A percentile compares a stretch with the other conserved stretches of the same genome.
Evolutionary conservation across 2,113 vertebrate genomes (phyloP).

Genomic region (Rhinoptilus africanus): DNA sequence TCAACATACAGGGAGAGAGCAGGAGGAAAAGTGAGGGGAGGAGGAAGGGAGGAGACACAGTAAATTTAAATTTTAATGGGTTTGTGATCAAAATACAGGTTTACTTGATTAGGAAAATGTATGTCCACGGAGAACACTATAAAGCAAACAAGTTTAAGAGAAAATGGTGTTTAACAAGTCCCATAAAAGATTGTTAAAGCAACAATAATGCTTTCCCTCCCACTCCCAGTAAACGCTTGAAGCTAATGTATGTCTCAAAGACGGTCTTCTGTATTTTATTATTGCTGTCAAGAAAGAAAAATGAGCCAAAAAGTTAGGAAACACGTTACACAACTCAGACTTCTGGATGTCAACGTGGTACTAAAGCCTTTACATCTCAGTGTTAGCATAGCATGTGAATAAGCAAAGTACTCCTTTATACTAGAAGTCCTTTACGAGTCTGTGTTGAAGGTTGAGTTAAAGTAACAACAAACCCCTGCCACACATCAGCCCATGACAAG

Average conservation of each 20-base stretch:
- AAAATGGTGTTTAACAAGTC: background rate
- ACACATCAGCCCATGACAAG: background rate
- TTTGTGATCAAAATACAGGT: background rate
- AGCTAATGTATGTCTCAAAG: background rate
- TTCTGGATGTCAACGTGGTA: accelerated
- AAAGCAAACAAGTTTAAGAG: background rate
- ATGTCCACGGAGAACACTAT: background rate
- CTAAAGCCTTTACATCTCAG: background rate
- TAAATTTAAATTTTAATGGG: background rate
- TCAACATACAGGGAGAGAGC: background rate
- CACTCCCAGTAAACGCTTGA: background rate
- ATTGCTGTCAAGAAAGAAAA: background rate
- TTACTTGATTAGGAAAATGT: background rate
- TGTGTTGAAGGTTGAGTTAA: background rate
- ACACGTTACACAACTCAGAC: background rate
- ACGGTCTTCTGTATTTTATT: background rate
- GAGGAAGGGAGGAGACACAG: background rate
- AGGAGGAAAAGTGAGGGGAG: background rate
- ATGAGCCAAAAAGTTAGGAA: background rate
- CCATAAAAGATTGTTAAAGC: background rate
- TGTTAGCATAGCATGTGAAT: background rate
- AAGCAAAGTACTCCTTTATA: background rate
- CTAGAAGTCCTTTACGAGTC: background rate
- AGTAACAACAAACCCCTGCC: accelerated
- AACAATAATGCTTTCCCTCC: background rate